These are phyloP conservation scores for Mamestra configurata DNA, from an alignment of 1,140 invertebrate species.

Conservation along the genomic window DNA sequence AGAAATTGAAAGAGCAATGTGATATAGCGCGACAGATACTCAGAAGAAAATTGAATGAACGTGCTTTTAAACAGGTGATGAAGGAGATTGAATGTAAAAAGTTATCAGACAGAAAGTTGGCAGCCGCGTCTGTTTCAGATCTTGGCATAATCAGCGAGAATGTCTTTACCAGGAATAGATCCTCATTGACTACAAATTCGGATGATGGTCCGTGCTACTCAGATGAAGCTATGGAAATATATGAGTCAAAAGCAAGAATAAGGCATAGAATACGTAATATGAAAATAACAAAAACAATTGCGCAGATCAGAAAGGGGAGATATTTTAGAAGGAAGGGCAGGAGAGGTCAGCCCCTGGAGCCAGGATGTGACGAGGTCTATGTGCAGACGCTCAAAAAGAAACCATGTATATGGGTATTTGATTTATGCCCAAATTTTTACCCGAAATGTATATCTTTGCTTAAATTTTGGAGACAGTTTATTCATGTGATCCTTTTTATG, in stretches of 20 bases:
- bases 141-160: neutral
- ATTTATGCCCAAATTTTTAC: neutral
- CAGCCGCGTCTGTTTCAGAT: neutral
- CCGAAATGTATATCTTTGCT: neutral
- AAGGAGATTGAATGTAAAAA: neutral
- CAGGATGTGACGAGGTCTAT: neutral
- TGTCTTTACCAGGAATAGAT: neutral
- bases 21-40: neutral
- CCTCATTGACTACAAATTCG: no score
- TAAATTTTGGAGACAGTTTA: neutral
- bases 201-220: neutral
- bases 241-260: neutral
- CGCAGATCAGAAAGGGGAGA: neutral
- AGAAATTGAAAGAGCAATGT: neutral
- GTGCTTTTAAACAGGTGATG: neutral
- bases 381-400: neutral
- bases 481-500: constrained; percentile 13
- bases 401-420: neutral
- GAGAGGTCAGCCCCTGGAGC: neutral
- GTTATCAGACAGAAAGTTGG: neutral
- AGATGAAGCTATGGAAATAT: neutral
- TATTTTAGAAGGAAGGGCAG: neutral
- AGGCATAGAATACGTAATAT: neutral
- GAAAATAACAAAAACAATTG: neutral
- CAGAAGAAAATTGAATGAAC: neutral